These are phyloP conservation scores for Plutella xylostella DNA, from an alignment of 2,888 invertebrate species.

Conservation along the genomic window DNA sequence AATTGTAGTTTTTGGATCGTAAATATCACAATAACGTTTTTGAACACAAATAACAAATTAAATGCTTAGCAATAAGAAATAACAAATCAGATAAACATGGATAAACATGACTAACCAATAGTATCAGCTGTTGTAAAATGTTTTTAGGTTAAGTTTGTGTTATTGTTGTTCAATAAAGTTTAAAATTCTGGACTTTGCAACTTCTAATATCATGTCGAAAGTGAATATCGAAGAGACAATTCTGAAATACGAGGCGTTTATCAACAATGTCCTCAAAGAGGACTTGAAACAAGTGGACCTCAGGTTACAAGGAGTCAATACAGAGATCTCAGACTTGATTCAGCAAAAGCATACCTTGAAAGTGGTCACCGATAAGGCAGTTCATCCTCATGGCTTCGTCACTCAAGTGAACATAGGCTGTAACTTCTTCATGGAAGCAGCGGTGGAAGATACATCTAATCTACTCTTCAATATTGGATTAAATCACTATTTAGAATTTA, in stretches of 20 bases:
- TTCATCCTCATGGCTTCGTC: constrained; percentile 57
- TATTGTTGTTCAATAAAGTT: too few relatives aligned
- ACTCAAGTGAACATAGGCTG: constrained; percentile 82
- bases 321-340: constrained; percentile 77
- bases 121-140: too few relatives aligned
- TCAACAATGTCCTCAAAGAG: constrained; percentile 82
- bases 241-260: constrained; percentile 74
- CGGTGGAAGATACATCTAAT: constrained; percentile 73
- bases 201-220: constrained; percentile 30
- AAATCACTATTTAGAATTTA: constrained; percentile 80
- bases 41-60: too few relatives aligned
- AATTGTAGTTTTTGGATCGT: too few relatives aligned
- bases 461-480: constrained; percentile 82
- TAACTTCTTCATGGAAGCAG: constrained; percentile 84
- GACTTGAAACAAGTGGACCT: constrained; percentile 74
- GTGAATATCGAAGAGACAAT: constrained; percentile 31
- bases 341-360: constrained; percentile 80
- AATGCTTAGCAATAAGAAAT: too few relatives aligned
- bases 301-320: constrained; percentile 72
- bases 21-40: too few relatives aligned
- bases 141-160: too few relatives aligned
- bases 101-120: too few relatives aligned
- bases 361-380: constrained; percentile 67
- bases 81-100: too few relatives aligned
- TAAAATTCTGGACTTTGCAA: too few relatives aligned